Percentiles rank a stretch among this genome's conserved stretches.
phyloP scores from a whole-genome alignment of 2,113 vertebrate genomes.

The Coturnix japonica region DNA sequence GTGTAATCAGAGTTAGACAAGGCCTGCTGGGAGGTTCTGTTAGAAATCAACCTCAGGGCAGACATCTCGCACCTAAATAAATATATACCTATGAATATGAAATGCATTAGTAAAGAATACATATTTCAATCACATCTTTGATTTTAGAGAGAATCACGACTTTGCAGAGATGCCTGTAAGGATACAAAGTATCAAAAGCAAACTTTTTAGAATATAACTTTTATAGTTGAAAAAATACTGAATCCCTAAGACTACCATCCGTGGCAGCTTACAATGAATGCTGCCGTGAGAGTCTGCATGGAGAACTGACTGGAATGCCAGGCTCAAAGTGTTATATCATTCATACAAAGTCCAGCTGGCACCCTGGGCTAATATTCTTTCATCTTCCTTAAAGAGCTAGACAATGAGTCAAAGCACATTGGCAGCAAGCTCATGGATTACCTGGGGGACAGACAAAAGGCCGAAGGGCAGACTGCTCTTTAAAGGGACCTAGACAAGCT shows the following conservation, averaged over 20 bases:
- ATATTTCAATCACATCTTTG: fast-evolving
- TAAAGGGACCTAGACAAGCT: background rate
- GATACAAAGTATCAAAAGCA: background rate
- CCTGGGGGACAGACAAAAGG: background rate
- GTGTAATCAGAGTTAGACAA: slow-evolving; percentile 87
- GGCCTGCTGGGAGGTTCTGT: slow-evolving; percentile 81
- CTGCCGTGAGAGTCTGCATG: background rate
- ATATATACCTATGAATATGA: background rate
- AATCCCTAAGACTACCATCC: background rate
- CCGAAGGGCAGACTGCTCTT: background rate
- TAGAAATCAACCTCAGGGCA: slow-evolving; percentile 75
- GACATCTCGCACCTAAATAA: slow-evolving; percentile 80
- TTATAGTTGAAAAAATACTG: background rate
- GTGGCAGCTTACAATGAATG: background rate
- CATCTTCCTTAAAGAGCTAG: background rate
- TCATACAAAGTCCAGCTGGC: background rate
- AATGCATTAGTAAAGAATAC: background rate
- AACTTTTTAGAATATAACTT: background rate
- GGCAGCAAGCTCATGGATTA: background rate
- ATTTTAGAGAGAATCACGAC: background rate
- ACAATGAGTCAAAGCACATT: background rate
- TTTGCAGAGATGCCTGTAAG: background rate
- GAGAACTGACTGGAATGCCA: background rate
- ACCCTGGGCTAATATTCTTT: background rate
- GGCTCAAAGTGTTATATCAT: background rate